Evolutionary conservation across 2,888 invertebrate genomes (phyloP).

Genomic region (Dioctria linearis): DNA sequence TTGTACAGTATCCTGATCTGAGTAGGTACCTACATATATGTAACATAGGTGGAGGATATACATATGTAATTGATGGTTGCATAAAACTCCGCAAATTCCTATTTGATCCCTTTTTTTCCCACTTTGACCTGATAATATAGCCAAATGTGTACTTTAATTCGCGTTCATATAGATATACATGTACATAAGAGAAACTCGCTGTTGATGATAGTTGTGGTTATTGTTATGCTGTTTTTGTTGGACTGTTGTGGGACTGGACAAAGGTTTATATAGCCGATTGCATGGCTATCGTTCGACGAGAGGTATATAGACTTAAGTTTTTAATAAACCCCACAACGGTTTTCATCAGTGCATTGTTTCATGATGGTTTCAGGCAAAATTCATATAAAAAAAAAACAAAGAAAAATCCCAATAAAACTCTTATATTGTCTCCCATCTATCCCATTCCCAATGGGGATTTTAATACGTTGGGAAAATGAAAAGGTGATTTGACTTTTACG

Average conservation of each 20-base stretch:
- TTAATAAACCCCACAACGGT: constrained; percentile 40
- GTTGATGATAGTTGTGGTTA: background rate
- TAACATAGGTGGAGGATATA: background rate
- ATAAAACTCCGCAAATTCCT: constrained; percentile 12
- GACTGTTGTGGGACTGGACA: background rate
- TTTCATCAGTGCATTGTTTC: constrained; percentile 26
- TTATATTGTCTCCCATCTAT: background rate
- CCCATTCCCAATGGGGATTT: background rate
- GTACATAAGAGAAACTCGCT: background rate
- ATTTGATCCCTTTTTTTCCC: constrained; percentile 27
- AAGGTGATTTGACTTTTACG: constrained; percentile 43
- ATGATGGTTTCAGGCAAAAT: background rate
- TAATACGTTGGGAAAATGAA: constrained; percentile 18
- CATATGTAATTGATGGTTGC: background rate
- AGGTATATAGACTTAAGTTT: constrained; percentile 33
- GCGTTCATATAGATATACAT: background rate
- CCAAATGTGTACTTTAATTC: background rate
- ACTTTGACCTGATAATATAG: constrained; percentile 33
- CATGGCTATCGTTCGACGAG: background rate
- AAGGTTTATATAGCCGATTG: background rate
- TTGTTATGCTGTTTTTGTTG: too few relatives aligned
- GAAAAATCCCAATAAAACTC: constrained; percentile 29
- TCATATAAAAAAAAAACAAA: constrained; percentile 5
- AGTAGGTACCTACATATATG: background rate
- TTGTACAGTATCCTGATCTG: background rate